Evolutionary conservation across 2,113 vertebrate genomes (phyloP).

Genomic region (Crypturellus undulatus): DNA sequence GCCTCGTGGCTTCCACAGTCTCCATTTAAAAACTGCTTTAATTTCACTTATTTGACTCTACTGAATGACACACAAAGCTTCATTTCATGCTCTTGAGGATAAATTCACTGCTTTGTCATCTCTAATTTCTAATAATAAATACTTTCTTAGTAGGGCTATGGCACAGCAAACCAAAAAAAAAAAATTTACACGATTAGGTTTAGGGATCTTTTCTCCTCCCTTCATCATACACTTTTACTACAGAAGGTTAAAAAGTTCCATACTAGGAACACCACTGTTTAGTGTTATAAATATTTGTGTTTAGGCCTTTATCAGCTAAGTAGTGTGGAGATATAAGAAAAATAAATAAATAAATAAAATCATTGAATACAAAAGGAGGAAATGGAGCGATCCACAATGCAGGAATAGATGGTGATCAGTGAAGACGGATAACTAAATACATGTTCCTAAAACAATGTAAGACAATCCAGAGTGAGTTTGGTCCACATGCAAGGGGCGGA

Average conservation of each 20-base stretch:
- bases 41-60: background rate
- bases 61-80: background rate
- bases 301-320: slow-evolving; percentile 15
- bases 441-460: background rate
- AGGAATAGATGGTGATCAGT: slow-evolving; percentile 5
- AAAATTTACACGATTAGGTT: background rate
- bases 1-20: background rate
- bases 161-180: background rate
- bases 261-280: background rate
- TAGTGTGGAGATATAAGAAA: background rate
- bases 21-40: background rate
- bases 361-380: slow-evolving; percentile 44
- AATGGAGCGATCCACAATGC: background rate
- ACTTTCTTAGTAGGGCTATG: background rate
- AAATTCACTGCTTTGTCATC: background rate
- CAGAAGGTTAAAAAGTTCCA: background rate
- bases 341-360: background rate
- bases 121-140: background rate
- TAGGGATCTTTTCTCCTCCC: background rate
- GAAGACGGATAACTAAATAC: slow-evolving; percentile 10
- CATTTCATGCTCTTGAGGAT: background rate
- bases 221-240: background rate
- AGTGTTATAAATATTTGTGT: slow-evolving; percentile 2
- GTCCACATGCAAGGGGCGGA: background rate
- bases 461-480: background rate